Evolutionary conservation across 1,140 invertebrate species (phyloP).

Genomic region (Eufriesea mexicana): DNA sequence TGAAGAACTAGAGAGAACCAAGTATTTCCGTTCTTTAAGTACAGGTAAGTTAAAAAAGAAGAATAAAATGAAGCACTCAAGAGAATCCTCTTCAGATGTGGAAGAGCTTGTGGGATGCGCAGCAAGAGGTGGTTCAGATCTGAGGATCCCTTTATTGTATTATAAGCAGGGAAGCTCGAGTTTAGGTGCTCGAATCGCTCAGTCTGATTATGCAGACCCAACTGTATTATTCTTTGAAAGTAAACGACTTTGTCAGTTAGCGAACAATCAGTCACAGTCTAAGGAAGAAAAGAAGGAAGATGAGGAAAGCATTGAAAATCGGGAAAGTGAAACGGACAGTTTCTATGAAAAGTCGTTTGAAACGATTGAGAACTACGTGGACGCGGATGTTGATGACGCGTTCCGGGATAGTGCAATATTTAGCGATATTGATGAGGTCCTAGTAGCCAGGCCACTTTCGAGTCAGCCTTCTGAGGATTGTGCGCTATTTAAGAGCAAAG

Average conservation of each 20-base stretch:
- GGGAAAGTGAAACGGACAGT: conserved; percentile 84
- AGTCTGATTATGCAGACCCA: conserved; percentile 93
- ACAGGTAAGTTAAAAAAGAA: conserved; percentile 72
- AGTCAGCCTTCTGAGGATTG: conserved; percentile 7
- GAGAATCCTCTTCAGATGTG: conserved; percentile 74
- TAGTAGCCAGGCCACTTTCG: conserved; percentile 42
- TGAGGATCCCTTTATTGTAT: conserved; percentile 66
- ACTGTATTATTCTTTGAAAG: conserved; percentile 84
- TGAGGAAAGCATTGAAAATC: conserved; percentile 55
- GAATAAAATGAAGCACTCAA: conserved; percentile 60
- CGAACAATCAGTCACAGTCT: not conserved
- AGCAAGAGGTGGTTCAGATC: conserved; percentile 35
- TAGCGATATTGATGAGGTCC: conserved; percentile 86
- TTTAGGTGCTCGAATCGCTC: conserved; percentile 92
- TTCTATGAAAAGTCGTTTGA: conserved; percentile 91
- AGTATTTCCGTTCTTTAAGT: conserved; percentile 69
- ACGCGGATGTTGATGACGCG: conserved; percentile 84
- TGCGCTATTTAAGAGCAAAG: conserved; percentile 60
- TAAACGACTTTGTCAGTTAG: conserved; percentile 54
- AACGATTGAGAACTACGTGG: conserved; percentile 86
- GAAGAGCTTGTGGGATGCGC: conserved; percentile 75
- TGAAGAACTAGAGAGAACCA: conserved; percentile 75
- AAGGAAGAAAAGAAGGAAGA: conserved; percentile 39
- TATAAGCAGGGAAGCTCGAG: conserved; percentile 92
- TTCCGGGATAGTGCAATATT: conserved; percentile 93